These are phyloP conservation scores for Eueides isabella DNA, from an alignment of 1,140 invertebrate species.

Conservation along the genomic window DNA sequence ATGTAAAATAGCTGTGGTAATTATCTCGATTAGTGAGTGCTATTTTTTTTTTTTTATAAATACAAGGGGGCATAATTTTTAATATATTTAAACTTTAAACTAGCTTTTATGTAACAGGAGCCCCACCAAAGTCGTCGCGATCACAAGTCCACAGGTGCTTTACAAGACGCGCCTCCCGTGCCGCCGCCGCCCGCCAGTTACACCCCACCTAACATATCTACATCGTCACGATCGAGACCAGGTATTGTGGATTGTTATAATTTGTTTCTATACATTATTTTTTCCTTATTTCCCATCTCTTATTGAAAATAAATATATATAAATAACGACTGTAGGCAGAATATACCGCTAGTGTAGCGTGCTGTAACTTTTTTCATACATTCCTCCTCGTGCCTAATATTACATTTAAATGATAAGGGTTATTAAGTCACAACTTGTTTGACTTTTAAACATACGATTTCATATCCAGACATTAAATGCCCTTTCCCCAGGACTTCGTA, in stretches of 20 bases:
- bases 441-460: too few relatives aligned
- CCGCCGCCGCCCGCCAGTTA: slow-evolving; percentile 65
- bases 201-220: slow-evolving; percentile 45
- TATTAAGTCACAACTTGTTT: too few relatives aligned
- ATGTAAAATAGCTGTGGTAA: background rate
- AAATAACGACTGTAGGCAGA: too few relatives aligned
- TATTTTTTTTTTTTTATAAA: background rate
- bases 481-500: too few relatives aligned
- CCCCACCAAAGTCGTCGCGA: slow-evolving; percentile 29
- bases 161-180: slow-evolving; percentile 63
- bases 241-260: slow-evolving; percentile 12
- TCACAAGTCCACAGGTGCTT: slow-evolving; percentile 65
- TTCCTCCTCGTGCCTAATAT: too few relatives aligned
- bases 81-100: background rate
- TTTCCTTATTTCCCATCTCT: too few relatives aligned
- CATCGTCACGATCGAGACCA: slow-evolving; percentile 19
- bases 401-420: too few relatives aligned
- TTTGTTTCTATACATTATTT: background rate
- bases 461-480: too few relatives aligned
- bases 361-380: too few relatives aligned
- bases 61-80: background rate
- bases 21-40: background rate
- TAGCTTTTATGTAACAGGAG: slow-evolving; percentile 27
- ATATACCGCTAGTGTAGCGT: too few relatives aligned
- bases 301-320: too few relatives aligned